A percentile compares a stretch with the other conserved stretches of the same genome.
These are phyloP conservation scores for Harlomillsia oculata DNA, from an alignment of 1,140 invertebrate species.

Conservation along the genomic window DNA sequence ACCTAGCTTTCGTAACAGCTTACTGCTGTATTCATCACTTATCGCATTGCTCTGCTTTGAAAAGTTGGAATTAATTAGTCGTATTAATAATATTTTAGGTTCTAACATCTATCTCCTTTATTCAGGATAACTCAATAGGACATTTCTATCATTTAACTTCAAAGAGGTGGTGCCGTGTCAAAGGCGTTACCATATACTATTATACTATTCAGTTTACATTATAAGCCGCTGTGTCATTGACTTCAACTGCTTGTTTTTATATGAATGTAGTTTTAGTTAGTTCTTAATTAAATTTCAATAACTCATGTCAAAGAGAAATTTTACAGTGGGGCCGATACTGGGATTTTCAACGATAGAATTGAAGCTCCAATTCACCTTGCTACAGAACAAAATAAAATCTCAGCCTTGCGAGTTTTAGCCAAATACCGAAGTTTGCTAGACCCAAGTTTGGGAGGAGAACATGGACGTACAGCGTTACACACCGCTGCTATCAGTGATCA, in stretches of 20 bases:
- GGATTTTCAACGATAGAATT: slow-evolving; percentile 61
- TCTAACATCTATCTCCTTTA: no score
- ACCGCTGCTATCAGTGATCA: slow-evolving; percentile 71
- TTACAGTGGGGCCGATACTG: slow-evolving; percentile 55
- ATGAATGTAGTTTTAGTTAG: neutral
- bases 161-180: no score
- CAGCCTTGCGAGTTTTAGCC: slow-evolving; percentile 55
- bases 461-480: slow-evolving; percentile 64
- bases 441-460: slow-evolving; percentile 62
- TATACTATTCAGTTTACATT: no score
- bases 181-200: no score
- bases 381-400: slow-evolving; percentile 60
- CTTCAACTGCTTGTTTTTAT: neutral
- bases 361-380: slow-evolving; percentile 69
- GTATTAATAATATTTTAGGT: no score
- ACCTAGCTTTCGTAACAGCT: no score
- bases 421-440: slow-evolving; percentile 56
- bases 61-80: no score
- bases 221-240: no score
- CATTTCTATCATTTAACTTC: no score
- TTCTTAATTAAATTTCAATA: neutral
- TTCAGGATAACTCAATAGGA: no score
- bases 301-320: neutral
- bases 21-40: no score
- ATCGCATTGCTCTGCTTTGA: no score